Percentiles rank a stretch among this genome's conserved stretches.
Conservation (phyloP, 53 echinoderm and acorn worm genomes). For the Arbacia lixula region DNA sequence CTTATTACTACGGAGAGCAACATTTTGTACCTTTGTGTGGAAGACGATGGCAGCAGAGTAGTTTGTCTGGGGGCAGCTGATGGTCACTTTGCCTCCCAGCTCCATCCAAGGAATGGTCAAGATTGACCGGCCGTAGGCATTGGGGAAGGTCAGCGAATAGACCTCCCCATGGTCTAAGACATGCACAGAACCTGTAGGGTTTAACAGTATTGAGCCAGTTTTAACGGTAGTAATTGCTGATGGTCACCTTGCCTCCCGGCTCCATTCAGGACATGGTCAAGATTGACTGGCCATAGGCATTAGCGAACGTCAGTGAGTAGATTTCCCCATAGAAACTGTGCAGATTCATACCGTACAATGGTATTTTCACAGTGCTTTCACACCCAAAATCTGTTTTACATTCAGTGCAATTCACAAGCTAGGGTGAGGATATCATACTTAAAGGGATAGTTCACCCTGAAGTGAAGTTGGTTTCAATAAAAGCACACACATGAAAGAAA, state of each 20-base stretch:
- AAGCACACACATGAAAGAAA: no score
- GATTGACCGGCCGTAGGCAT: conserved; percentile 91
- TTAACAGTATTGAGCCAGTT: not conserved
- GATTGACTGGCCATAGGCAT: conserved; percentile 84
- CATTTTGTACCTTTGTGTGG: conserved; percentile 88
- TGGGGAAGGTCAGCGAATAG: conserved; percentile 88
- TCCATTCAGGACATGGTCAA: conserved; percentile 97
- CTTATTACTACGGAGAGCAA: no score
- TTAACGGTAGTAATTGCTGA: no score
- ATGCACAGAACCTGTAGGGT: conserved; percentile 73
- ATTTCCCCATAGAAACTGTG: conserved; percentile 78
- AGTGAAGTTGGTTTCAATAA: no score
- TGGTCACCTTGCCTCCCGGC: conserved; percentile 78
- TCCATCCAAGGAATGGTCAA: conserved; percentile 99
- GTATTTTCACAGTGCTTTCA: no score
- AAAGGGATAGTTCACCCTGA: no score
- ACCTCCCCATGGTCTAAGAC: conserved; percentile 85
- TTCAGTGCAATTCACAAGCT: no score
- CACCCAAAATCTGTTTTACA: no score
- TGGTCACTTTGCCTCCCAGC: conserved; percentile 84
- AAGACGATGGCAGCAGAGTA: conserved; percentile 85
- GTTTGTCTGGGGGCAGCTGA: conserved; percentile 83
- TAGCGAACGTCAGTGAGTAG: conserved; percentile 78
- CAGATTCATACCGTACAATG: no score
- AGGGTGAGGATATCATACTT: no score